These are phyloP conservation scores for Hypselothyrea guttata DNA, from an alignment of 2,888 invertebrate species.

Conservation along the genomic window DNA sequence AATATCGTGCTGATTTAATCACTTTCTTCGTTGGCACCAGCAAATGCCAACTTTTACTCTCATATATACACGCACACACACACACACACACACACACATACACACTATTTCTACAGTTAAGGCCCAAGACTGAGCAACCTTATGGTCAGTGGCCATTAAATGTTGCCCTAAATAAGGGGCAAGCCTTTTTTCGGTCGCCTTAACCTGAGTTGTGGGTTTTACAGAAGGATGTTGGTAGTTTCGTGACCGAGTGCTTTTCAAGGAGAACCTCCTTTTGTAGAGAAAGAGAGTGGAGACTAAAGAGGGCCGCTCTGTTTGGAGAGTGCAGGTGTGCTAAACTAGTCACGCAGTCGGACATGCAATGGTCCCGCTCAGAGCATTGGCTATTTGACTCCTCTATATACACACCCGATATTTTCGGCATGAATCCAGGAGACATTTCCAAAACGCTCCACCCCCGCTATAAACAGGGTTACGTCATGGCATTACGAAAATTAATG, in stretches of 20 bases:
- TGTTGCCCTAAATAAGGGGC: conserved; percentile 76
- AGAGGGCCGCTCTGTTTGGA: background rate
- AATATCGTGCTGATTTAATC: conserved; percentile 77
- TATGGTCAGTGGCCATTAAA: conserved; percentile 77
- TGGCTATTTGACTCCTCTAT: conserved; percentile 25
- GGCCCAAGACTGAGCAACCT: conserved; percentile 19
- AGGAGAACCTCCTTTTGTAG: conserved; percentile 62
- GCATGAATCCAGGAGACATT: conserved; percentile 43
- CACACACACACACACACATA: conserved; percentile 4
- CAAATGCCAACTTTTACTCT: conserved; percentile 73
- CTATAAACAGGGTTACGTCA: conserved; percentile 37
- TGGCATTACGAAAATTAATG: conserved; percentile 47
- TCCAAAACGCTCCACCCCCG: conserved; percentile 6
- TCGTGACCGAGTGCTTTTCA: conserved; percentile 77
- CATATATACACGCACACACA: conserved; percentile 53
- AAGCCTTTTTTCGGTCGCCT: conserved; percentile 74
- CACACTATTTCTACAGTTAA: conserved; percentile 1
- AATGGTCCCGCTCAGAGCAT: conserved; percentile 49
- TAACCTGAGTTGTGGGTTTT: conserved; percentile 56
- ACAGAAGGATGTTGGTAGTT: conserved; percentile 55
- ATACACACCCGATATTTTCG: conserved; percentile 47
- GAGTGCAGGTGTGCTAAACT: conserved; percentile 65
- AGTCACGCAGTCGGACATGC: conserved; percentile 74
- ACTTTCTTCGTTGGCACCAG: conserved; percentile 71
- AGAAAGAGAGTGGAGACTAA: conserved; percentile 1